Evolutionary conservation across 2,113 vertebrate genomes (phyloP).

Genomic region (Oreochromis niloticus): DNA sequence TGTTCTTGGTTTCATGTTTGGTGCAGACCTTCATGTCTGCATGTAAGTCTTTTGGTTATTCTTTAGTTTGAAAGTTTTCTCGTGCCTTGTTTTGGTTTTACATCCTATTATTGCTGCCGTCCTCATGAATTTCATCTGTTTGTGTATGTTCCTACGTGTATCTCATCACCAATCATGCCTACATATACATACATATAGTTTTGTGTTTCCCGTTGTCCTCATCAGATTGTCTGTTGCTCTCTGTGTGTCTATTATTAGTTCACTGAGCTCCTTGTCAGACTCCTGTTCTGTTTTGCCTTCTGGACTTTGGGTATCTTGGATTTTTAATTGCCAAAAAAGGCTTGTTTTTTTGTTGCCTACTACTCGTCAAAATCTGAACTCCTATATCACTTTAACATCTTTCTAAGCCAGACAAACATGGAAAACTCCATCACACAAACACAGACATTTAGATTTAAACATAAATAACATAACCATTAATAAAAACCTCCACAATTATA

Average conservation of each 20-base stretch:
- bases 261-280: neutral
- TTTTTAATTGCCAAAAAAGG: neutral
- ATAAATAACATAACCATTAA: neutral
- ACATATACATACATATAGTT: neutral
- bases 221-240: neutral
- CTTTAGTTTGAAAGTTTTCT: neutral
- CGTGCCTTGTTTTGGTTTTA: neutral
- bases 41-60: neutral
- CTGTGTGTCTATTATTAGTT: neutral
- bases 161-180: neutral
- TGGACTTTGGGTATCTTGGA: neutral
- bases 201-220: neutral
- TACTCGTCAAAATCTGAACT: neutral
- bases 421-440: neutral
- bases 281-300: rapidly evolving
- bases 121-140: rapidly evolving
- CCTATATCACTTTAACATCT: neutral
- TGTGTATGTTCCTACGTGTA: neutral
- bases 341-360: neutral
- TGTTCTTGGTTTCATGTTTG: neutral
- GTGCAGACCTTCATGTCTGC: rapidly evolving
- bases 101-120: neutral
- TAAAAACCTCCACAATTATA: neutral
- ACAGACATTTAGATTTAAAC: neutral
- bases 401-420: neutral